Evolutionary conservation across 1,140 invertebrate species (phyloP).

Genomic region (Lordiphosa clarofinis): DNA sequence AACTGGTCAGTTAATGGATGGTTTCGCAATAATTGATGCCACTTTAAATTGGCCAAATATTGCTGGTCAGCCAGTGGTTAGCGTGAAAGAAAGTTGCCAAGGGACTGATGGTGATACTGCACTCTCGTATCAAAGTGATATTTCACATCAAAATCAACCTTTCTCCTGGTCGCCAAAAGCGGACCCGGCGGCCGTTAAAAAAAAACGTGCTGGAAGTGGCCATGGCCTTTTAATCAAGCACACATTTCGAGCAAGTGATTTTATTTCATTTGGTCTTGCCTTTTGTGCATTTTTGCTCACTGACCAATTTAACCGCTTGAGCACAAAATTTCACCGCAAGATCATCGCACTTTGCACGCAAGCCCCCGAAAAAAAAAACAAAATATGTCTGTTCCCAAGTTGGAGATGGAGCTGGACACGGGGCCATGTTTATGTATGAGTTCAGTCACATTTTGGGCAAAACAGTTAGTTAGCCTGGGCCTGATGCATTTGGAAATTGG

Average conservation of each 20-base stretch:
- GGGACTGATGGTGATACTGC: conserved; percentile 50
- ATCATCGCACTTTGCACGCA: conserved; percentile 78
- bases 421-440: conserved; percentile 66
- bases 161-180: conserved; percentile 61
- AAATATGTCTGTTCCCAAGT: conserved; percentile 24
- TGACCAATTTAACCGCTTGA: conserved; percentile 77
- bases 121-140: conserved; percentile 58
- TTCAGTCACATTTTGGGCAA: conserved; percentile 63
- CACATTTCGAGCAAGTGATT: conserved; percentile 71
- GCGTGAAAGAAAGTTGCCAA: conserved; percentile 58
- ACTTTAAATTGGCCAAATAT: conserved; percentile 65
- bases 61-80: conserved; percentile 28
- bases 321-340: conserved; percentile 78
- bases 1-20: conserved; percentile 72
- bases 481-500: conserved; percentile 54
- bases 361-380: conserved; percentile 48
- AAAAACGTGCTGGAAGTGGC: conserved; percentile 33
- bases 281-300: conserved; percentile 67
- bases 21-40: conserved; percentile 73
- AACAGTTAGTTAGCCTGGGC: conserved; percentile 50
- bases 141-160: conserved; percentile 56
- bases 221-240: conserved; percentile 70
- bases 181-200: conserved; percentile 2
- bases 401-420: conserved; percentile 41
- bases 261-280: conserved; percentile 51